Evolutionary conservation across 2,888 invertebrate genomes (phyloP).

Genomic region (Minunthozetes semirufus): DNA sequence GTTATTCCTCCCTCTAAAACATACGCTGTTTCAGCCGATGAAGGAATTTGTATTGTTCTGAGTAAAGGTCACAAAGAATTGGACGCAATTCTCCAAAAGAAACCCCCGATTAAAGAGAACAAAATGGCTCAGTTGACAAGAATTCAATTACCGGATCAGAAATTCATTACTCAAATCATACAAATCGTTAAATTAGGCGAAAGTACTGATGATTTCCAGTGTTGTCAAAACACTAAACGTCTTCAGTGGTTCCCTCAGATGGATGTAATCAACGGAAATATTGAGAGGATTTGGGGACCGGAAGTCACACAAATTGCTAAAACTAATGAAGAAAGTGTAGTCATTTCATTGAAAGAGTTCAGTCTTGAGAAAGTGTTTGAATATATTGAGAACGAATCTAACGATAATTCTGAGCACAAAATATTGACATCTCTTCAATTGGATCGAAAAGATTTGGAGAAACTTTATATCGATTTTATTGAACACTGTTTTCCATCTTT

Average conservation of each 20-base stretch:
- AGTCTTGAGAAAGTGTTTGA: conserved; percentile 22
- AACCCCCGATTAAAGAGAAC: too few relatives aligned
- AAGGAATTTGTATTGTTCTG: neutral
- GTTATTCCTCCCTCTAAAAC: neutral
- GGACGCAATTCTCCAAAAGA: too few relatives aligned
- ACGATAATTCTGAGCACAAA: conserved; percentile 14
- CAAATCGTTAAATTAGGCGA: neutral
- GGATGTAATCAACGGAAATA: neutral
- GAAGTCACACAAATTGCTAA: conserved; percentile 25
- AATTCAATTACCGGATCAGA: too few relatives aligned
- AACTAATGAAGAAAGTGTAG: neutral
- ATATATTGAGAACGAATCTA: conserved; percentile 3
- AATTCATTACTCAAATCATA: too few relatives aligned
- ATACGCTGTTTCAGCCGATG: neutral
- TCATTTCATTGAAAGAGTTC: neutral
- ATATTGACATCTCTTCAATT: neutral
- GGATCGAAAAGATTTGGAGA: conserved; percentile 30
- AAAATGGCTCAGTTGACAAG: too few relatives aligned
- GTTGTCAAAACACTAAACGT: conserved; percentile 32
- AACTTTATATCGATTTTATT: conserved; percentile 34
- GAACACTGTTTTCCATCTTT: conserved; percentile 34
- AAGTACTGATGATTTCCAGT: neutral
- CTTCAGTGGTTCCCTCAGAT: conserved; percentile 9
- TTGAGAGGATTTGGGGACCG: conserved; percentile 33
- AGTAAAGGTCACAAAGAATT: conserved; percentile 7